These are phyloP conservation scores for Pygoscelis antarcticus DNA, from an alignment of 2,113 vertebrate genomes.

Conservation along the genomic window DNA sequence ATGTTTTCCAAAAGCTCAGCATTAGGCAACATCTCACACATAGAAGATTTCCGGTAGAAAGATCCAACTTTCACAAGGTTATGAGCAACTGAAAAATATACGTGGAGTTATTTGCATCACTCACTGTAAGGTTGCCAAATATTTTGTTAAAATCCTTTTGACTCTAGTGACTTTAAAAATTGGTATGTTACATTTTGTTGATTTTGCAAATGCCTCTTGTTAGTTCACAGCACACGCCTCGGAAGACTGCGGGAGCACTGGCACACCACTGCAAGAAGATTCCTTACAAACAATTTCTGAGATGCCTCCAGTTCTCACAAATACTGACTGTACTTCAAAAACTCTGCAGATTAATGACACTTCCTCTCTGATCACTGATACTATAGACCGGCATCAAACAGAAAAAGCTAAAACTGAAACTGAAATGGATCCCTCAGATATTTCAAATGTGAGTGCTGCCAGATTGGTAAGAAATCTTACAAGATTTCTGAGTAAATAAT, in stretches of 20 bases:
- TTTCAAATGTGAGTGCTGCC: constrained; percentile 98
- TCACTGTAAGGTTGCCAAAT: neutral
- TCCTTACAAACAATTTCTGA: constrained; percentile 53
- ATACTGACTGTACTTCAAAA: constrained; percentile 55
- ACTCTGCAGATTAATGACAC: constrained; percentile 69
- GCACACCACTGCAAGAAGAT: constrained; percentile 63
- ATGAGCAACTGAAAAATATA: neutral
- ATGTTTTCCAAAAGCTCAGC: neutral
- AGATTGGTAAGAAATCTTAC: constrained; percentile 78
- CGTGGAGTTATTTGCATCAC: neutral
- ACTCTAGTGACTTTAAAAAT: neutral
- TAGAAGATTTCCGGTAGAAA: neutral
- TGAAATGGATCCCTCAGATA: constrained; percentile 92
- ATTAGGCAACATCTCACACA: neutral
- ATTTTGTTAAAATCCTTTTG: neutral
- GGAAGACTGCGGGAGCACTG: constrained; percentile 74
- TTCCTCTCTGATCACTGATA: neutral
- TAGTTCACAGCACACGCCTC: constrained; percentile 80
- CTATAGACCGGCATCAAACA: constrained; percentile 63
- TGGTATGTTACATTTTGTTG: neutral
- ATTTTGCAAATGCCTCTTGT: constrained; percentile 61
- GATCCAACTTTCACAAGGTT: neutral
- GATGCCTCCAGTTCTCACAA: constrained; percentile 48
- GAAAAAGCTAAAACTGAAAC: constrained; percentile 81
- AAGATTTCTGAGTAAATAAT: constrained; percentile 22